Evolutionary conservation across 2,888 invertebrate species (phyloP).

Genomic region (Schizotus pectinicornis): DNA sequence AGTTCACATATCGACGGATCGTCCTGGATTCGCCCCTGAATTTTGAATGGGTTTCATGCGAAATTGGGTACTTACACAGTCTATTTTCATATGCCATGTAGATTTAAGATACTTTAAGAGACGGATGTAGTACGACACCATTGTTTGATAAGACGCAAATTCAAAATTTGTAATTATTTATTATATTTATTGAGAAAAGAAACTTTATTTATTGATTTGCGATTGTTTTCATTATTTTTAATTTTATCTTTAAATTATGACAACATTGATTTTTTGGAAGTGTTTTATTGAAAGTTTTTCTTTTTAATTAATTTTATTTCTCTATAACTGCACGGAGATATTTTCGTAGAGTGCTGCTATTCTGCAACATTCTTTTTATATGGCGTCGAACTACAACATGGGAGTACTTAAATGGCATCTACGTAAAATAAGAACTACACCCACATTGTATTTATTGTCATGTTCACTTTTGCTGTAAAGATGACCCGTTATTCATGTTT

Average conservation of each 20-base stretch:
- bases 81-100: slow-evolving; percentile 30
- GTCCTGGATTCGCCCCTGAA: too few relatives aligned
- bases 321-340: slow-evolving; percentile 36
- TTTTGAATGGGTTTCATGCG: slow-evolving; percentile 7
- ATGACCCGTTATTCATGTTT: slow-evolving; percentile 24
- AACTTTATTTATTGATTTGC: slow-evolving; percentile 45
- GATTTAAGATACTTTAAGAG: slow-evolving; percentile 31
- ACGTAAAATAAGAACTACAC: slow-evolving; percentile 48
- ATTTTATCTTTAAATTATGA: slow-evolving; percentile 51
- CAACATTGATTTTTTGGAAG: slow-evolving; percentile 50
- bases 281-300: slow-evolving; percentile 46
- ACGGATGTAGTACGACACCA: slow-evolving; percentile 51
- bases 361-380: slow-evolving; percentile 32
- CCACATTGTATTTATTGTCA: slow-evolving; percentile 30
- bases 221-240: slow-evolving; percentile 47
- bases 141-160: slow-evolving; percentile 46
- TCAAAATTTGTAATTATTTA: slow-evolving; percentile 48
- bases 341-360: slow-evolving; percentile 45
- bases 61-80: slow-evolving; percentile 18
- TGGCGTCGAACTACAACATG: slow-evolving; percentile 51
- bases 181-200: slow-evolving; percentile 37
- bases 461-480: slow-evolving; percentile 15
- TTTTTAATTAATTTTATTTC: slow-evolving; percentile 34
- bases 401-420: slow-evolving; percentile 49
- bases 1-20: slow-evolving; percentile 12